Base-by-base conservation (phyloP, 2,797 vertebrate genomes). In the Anguilla obscura region DNA sequence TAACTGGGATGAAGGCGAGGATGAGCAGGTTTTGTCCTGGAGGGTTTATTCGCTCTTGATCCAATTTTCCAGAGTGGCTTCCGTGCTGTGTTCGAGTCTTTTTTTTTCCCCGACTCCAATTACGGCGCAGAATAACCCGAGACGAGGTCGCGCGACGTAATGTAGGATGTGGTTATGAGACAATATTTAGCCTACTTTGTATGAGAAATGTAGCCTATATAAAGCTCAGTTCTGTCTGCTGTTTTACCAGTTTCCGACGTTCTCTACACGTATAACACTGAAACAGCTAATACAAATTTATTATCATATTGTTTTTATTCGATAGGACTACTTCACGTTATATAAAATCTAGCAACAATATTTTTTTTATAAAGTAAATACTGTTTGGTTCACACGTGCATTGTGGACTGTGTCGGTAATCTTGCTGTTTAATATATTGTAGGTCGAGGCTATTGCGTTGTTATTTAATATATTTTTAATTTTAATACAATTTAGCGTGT, bases 11-110 rank as follows among this genome's bases (percentile, higher is more conserved):
- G 24, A 54, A 48, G 82, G 82, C 24, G 82, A 56, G 9, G 82
- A 84, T 56, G 52, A 84, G 52, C 48, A 84, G 52, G 82, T 84
- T 84, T 56, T 56, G 48, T 84, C 82, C 82, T 56, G 52, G 48
- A 54, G 82, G 52, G 27, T 56, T 84, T 84, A 84, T 27, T 84
- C 82, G 27, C 50, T 27, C 50, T 56, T 54, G 50, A 80, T 84
- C 50, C 82, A 84, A 84, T 84, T 84, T 84, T 84, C 82, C 52
- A n/a, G 76, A 80, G 76, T 50, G 76, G 76, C 40, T 45, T 48
- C 6, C 76, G 48, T n/a, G 76, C 76, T 48, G 40, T 5, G 76
- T 80, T 8, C 24, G 21, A 76, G 30, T 76, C 71, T 36, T 36
- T 36, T 80, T 8, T 36, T 36, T 36, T n/a, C 18, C 76, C 21